These are phyloP conservation scores for Adoxophyes honmai DNA, from an alignment of 1,140 invertebrate species.

Conservation along the genomic window DNA sequence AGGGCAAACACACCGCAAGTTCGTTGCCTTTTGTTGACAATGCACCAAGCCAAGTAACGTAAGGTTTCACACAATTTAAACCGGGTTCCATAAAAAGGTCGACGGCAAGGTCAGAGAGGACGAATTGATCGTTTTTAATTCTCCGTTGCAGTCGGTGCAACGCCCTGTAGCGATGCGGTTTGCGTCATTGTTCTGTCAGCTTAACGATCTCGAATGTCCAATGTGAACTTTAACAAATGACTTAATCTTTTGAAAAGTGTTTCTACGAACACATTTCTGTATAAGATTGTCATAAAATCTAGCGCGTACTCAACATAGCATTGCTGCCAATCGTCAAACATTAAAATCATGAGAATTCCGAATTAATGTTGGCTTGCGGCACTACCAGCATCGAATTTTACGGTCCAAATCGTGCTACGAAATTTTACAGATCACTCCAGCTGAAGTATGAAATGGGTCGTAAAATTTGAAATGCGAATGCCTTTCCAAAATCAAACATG, in stretches of 20 bases:
- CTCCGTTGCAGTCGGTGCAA: neutral
- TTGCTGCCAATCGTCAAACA: too few species aligned
- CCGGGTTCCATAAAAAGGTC: constrained; percentile 3
- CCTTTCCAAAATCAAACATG: neutral
- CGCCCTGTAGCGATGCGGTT: neutral
- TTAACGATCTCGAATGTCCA: too few species aligned
- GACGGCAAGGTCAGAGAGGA: neutral
- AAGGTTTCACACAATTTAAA: neutral
- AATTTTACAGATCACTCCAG: constrained; percentile 11
- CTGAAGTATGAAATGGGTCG: constrained; percentile 1
- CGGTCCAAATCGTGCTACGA: neutral
- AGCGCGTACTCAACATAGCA: too few species aligned
- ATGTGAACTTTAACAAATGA: too few species aligned
- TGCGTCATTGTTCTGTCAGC: neutral
- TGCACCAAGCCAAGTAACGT: neutral
- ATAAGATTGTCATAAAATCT: too few species aligned
- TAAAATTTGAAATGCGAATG: constrained; percentile 4
- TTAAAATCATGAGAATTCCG: neutral
- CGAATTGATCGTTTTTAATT: constrained; percentile 2
- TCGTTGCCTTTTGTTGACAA: neutral
- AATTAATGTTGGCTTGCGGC: neutral
- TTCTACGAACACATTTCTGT: too few species aligned
- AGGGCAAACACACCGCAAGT: neutral
- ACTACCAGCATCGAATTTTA: neutral
- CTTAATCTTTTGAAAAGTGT: too few species aligned